Evolutionary conservation across 2,797 vertebrate species (phyloP).

Genomic region (Lacerta agilis): DNA sequence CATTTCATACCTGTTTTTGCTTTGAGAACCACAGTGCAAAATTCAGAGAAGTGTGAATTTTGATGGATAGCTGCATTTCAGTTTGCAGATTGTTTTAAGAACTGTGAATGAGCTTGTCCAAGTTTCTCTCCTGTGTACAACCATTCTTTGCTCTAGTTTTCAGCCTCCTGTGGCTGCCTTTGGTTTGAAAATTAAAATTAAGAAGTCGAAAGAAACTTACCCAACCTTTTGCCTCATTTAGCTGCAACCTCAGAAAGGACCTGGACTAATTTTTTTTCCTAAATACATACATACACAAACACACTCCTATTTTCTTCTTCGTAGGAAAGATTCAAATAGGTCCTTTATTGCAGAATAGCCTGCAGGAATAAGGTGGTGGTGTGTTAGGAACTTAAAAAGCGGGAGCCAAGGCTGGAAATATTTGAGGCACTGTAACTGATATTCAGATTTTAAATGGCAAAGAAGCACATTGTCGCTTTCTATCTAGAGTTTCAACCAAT

Average conservation of each 20-base stretch:
- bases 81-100: no score
- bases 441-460: conserved; percentile 71
- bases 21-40: no score
- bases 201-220: background rate
- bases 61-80: no score
- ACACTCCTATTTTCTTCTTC: background rate
- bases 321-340: conserved; percentile 62
- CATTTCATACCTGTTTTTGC: no score
- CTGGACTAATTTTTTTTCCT: background rate
- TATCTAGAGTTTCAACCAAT: conserved; percentile 58
- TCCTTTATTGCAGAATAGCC: conserved; percentile 40
- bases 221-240: background rate
- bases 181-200: background rate
- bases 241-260: background rate
- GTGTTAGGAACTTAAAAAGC: conserved; percentile 70
- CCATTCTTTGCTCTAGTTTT: background rate
- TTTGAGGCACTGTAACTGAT: conserved; percentile 69
- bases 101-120: no score
- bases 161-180: background rate
- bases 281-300: background rate
- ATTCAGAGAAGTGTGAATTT: no score
- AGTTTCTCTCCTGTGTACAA: background rate
- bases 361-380: conserved; percentile 69
- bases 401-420: conserved; percentile 67
- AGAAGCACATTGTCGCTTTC: conserved; percentile 55